Evolutionary conservation across 1,140 invertebrate species (phyloP), one percentile per base, ranked within the genome.

Genomic region (Drosophila neocordata): DNA sequence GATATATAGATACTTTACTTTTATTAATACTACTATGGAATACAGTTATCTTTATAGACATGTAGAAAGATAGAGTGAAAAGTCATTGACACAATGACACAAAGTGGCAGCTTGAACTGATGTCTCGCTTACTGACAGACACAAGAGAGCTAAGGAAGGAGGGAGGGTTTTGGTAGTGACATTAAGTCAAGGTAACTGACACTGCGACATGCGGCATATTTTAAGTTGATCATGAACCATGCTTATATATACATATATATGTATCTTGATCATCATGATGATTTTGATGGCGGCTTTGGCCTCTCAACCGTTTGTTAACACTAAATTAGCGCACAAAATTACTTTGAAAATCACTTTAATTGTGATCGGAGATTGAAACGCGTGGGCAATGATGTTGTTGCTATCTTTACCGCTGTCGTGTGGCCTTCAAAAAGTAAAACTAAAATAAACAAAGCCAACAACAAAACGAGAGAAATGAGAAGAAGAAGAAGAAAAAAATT

Each of bases 241-340:
- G 65, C 38, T 15, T 13, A 31, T 31, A 6, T 31, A 31, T 31
- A 4, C 4, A 24, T 24, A 24, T 24, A 24, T 66, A 13, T n/a
- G 48, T 24, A 31, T 31, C 22, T 20, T 38, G 41, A 48, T 48
- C 5, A 48, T 20, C 8, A 48, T 70, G 52, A 53, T 69, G 64
- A 51, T 38, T 20, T 22, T 74, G 72, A 38, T 51, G 22, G 18
- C 51, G 52, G 22, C 61, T 65, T 48, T 64, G 65, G 61, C 57
- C 41, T 20, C 41, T 48, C 41, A 48, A 48, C 41, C 41, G 41
- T 71, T 65, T 77, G 62, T 85, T 84, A 67, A 78, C 83, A 79
- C 66, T 59, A 74, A 88, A 88, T 88, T 88, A 88, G 57, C 75
- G 83, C 83, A 82, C 37, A 87, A 85, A 85, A 81, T 69, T 38